phyloP scores from a whole-genome alignment of 2,888 invertebrate species.

The Hemaris fuciformis region DNA sequence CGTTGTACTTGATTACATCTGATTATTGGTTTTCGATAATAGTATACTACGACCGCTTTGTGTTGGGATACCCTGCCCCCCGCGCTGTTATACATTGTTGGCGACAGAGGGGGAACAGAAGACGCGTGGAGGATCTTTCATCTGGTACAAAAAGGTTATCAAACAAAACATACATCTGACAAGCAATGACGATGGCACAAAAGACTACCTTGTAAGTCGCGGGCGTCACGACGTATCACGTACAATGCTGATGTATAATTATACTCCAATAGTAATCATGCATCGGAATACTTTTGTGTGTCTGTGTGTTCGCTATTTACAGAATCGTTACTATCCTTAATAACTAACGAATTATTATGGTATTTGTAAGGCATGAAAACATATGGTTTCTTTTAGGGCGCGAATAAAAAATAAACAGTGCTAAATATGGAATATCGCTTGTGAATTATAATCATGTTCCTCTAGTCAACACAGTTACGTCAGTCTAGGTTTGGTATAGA shows the following conservation, averaged over 20 bases:
- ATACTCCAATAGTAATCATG: constrained; percentile 70
- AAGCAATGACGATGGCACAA: constrained; percentile 69
- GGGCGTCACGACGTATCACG: constrained; percentile 63
- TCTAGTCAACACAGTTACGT: too few relatives aligned
- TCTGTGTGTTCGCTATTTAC: background rate
- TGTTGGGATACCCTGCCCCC: constrained; percentile 41
- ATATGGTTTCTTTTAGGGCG: too few relatives aligned
- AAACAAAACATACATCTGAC: constrained; percentile 64
- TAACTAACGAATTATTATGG: too few relatives aligned
- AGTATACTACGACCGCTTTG: constrained; percentile 43
- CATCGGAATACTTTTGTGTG: constrained; percentile 53
- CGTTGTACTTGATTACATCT: constrained; percentile 67
- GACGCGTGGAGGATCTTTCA: constrained; percentile 34
- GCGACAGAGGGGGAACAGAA: constrained; percentile 28
- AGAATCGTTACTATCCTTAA: background rate
- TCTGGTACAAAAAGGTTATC: constrained; percentile 56
- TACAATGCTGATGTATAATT: constrained; percentile 72
- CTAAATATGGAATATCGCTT: too few relatives aligned
- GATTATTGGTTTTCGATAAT: constrained; percentile 76
- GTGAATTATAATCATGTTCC: too few relatives aligned
- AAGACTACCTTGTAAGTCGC: constrained; percentile 76
- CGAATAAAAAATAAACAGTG: too few relatives aligned
- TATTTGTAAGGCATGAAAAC: too few relatives aligned
- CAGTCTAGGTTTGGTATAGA: too few relatives aligned
- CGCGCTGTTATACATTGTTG: constrained; percentile 19